These are phyloP conservation scores for Lutraria rhynchaena DNA, from an alignment of 1,140 invertebrate species.

Conservation along the genomic window DNA sequence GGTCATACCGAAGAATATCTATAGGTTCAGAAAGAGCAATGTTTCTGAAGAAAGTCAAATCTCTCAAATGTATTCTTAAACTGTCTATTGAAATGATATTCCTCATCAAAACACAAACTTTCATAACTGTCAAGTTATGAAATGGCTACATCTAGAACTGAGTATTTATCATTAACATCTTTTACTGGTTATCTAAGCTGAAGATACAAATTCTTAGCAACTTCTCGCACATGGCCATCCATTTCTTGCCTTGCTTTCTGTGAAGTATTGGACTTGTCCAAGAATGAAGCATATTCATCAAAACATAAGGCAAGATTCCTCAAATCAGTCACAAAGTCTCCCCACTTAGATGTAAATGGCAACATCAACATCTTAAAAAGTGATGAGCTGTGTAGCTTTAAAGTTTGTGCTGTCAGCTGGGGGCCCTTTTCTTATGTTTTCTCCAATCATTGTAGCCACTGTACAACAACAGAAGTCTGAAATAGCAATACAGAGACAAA, in stretches of 20 bases:
- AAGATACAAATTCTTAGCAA: neutral
- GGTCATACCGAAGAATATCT: slow-evolving; percentile 6
- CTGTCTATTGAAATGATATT: neutral
- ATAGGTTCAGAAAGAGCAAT: neutral
- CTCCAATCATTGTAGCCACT: slow-evolving; percentile 41
- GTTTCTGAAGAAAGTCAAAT: neutral
- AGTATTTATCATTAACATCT: neutral
- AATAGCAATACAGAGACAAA: too few species aligned
- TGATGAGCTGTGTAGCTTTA: neutral
- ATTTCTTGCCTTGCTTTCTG: neutral
- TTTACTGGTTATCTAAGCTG: neutral
- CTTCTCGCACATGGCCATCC: neutral
- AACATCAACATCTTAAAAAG: neutral
- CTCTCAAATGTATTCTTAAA: neutral
- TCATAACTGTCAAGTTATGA: neutral
- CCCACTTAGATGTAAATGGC: neutral
- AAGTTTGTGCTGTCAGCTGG: neutral
- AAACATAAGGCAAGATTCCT: neutral
- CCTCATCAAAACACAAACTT: slow-evolving; percentile 9
- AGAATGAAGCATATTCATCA: slow-evolving; percentile 1
- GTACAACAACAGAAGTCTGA: too few species aligned
- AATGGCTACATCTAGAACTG: neutral
- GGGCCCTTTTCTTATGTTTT: slow-evolving; percentile 12
- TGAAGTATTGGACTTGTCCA: neutral
- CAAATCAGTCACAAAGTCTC: neutral